Percentiles rank a stretch among this genome's conserved stretches.
Evolutionary conservation across 2,888 invertebrate genomes (phyloP).

Genomic region (Synergus umbraculus): DNA sequence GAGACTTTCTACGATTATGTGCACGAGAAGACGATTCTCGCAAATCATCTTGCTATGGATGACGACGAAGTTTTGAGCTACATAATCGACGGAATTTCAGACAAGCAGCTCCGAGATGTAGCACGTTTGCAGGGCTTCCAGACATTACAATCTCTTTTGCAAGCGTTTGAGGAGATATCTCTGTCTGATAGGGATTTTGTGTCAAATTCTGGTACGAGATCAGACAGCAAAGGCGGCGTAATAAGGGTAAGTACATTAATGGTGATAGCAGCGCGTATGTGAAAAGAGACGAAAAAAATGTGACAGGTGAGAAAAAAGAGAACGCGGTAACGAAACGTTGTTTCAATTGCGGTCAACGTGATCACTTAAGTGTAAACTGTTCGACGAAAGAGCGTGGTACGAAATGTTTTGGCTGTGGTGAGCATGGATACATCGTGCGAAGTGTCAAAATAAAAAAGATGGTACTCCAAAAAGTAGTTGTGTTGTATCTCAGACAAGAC

Average conservation of each 20-base stretch:
- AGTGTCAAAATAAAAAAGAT: constrained; percentile 15
- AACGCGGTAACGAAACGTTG: neutral
- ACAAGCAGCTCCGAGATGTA: constrained; percentile 49
- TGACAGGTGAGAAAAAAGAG: neutral
- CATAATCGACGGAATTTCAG: constrained; percentile 56
- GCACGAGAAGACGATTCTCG: constrained; percentile 48
- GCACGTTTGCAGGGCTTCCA: constrained; percentile 53
- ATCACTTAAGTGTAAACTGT: constrained; percentile 46
- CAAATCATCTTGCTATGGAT: constrained; percentile 50
- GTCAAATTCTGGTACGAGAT: no score
- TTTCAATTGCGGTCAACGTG: constrained; percentile 40
- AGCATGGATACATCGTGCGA: constrained; percentile 43
- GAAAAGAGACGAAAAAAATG: neutral
- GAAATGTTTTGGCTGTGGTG: constrained; percentile 47
- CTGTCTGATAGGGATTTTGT: constrained; percentile 3
- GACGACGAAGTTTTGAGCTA: constrained; percentile 56
- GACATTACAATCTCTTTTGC: constrained; percentile 42
- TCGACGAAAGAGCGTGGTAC: constrained; percentile 34
- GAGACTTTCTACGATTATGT: constrained; percentile 46
- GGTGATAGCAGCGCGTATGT: neutral
- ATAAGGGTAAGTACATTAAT: no score
- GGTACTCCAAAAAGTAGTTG: neutral
- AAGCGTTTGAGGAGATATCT: constrained; percentile 53
- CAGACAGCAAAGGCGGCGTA: no score
- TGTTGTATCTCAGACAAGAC: neutral